Conservation (phyloP, 2,797 vertebrate genomes). For the Dermochelys coriacea region DNA sequence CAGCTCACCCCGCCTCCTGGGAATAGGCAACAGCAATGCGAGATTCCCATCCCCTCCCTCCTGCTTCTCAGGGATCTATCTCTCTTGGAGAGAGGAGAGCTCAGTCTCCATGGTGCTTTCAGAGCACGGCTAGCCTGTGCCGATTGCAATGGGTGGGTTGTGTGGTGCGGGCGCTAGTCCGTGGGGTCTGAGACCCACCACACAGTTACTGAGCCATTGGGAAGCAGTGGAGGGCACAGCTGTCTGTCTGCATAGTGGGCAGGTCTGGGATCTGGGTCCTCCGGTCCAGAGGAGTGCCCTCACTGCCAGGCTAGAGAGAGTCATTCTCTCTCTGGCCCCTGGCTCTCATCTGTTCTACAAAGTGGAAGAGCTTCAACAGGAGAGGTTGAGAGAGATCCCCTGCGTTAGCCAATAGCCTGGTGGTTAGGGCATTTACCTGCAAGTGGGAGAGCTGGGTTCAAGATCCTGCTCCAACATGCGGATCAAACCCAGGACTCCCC, state of each 20-base stretch:
- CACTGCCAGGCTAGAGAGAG: too few species aligned
- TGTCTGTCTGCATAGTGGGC: too few species aligned
- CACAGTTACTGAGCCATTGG: too few species aligned
- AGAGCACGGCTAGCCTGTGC: background rate
- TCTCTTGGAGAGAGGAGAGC: background rate
- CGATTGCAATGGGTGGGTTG: background rate
- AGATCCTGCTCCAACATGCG: rapidly evolving
- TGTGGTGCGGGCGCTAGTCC: too few species aligned
- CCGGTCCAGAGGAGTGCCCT: too few species aligned
- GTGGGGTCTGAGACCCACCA: too few species aligned
- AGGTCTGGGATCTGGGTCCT: too few species aligned
- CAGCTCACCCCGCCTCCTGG: background rate
- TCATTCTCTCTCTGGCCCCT: too few species aligned
- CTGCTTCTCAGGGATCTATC: background rate
- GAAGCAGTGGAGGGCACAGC: too few species aligned
- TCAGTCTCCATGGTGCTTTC: background rate
- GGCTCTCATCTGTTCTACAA: too few species aligned
- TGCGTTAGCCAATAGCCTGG: background rate
- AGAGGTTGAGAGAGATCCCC: too few species aligned
- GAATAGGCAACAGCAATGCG: background rate
- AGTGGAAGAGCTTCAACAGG: too few species aligned
- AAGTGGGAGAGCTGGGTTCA: background rate
- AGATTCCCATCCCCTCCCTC: background rate
- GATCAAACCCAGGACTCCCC: background rate
- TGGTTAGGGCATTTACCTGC: background rate